Evolutionary conservation across 2,113 vertebrate genomes (phyloP).

Genomic region (Varanus komodoensis): DNA sequence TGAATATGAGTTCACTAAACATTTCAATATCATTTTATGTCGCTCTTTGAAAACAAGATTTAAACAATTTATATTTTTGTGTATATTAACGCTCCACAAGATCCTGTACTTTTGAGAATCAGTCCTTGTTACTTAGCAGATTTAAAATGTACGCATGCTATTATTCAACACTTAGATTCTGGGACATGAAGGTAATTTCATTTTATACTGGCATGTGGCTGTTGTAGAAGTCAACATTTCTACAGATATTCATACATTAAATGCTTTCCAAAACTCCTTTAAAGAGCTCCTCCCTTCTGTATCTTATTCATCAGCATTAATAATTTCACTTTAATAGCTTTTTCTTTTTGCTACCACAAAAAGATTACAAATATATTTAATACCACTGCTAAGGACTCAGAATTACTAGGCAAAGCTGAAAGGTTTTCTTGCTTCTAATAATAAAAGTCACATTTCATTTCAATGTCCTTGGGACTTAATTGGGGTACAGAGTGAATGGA

Average conservation of each 20-base stretch:
- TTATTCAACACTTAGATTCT: conserved; percentile 44
- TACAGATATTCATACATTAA: conserved; percentile 54
- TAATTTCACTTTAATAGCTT: conserved; percentile 61
- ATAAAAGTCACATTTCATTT: conserved; percentile 52
- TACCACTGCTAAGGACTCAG: conserved; percentile 40
- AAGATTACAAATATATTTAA: conserved; percentile 47
- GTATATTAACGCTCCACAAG: conserved; percentile 19
- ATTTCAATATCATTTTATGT: conserved; percentile 13
- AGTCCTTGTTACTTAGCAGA: conserved; percentile 39
- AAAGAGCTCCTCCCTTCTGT: conserved; percentile 42
- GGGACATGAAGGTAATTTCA: conserved; percentile 30
- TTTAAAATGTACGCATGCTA: conserved; percentile 4
- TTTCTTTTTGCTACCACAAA: conserved; percentile 28
- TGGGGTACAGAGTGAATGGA: background rate
- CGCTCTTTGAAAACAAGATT: conserved; percentile 32
- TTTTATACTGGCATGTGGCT: conserved; percentile 44
- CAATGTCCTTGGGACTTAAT: conserved; percentile 13
- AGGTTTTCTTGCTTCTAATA: conserved; percentile 35
- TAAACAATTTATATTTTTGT: conserved; percentile 33
- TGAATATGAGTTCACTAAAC: background rate
- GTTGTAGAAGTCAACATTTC: conserved; percentile 26
- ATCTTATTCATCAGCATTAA: conserved; percentile 43
- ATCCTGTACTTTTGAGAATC: conserved; percentile 25
- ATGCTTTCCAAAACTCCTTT: conserved; percentile 46
- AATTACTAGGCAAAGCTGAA: conserved; percentile 10